Evolutionary conservation across 1,140 invertebrate species (phyloP), one percentile per base, ranked within the genome.

Genomic region (Neoseiulus cucumeris): DNA sequence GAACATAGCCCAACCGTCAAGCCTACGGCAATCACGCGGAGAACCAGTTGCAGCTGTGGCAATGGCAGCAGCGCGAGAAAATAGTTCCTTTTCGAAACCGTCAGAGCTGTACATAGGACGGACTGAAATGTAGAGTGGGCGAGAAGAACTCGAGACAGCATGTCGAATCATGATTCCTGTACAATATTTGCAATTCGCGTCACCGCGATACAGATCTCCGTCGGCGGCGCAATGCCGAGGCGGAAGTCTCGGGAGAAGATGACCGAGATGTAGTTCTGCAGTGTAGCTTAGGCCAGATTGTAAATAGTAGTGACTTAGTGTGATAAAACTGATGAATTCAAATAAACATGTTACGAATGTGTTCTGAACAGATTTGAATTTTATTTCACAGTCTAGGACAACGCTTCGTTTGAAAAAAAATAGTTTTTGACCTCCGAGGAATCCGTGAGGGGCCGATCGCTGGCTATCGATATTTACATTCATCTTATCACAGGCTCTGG

Each of bases 301-400:
- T 59, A 59, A 2, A 59, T 59, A 59, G 51, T 59, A 17, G 45
- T 14, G 18, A 39, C 33, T 20, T 28, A 47, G 51, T 33, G 51
- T 59, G 51, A 59, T 59, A 59, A 17, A 59, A 59, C 25, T 59
- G 51, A 25, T 18, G 22, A 14, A 59, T 59, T 33, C 51, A 59
- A 59, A 59, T 59, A 59, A 59, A 59, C 51, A 59, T 59, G 51
- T 59, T 59, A 59, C 51, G 14, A 39, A 33, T 59, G 51, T 59
- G 51, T 59, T 59, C 25, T 59, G 22, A 59, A 59, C 14, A 33
- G 22, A 20, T 6, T 6, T 9, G 33, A 9, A 39, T 39, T 39
- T 39, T 39, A 39, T 39, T 39, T 39, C 33, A 39, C 33, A 9
- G 33, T 39, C 33, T 9, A n/a, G n/a, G 33, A 39, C 9, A 9